Evolutionary conservation across 53 echinoderm and acorn worm species (phyloP), one percentile per base, ranked within the genome.

Genomic region (Zoroaster sp.): DNA sequence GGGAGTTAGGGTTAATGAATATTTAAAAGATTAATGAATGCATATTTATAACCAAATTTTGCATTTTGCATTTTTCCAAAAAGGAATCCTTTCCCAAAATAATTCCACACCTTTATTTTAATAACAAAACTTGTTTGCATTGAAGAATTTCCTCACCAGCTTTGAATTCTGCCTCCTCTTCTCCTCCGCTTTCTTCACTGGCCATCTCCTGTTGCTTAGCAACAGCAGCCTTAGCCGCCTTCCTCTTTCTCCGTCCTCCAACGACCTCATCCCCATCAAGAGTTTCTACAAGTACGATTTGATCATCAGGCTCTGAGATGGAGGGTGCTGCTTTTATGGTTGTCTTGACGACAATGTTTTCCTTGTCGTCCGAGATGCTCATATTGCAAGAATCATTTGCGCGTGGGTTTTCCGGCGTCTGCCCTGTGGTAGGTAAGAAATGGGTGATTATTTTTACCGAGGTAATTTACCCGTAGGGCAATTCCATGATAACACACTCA

Each of bases 171-270:
- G 77, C 80, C 69, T 93, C 93, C 25, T 87, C 87, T n/a, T 75
- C 81, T 23, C 72, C 83, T 6, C 81, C 94, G 45, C 65, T 66
- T 18, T 91, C 91, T 46, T 91, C 91, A 66, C 80, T 52, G 10
- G 78, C 47, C 88, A 94, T 77, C 69, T 85, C 73, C 72, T 86
- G 91, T 88, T 94, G 94, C 91, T 87, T 94, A 51, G 89, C 87
- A 77, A 88, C 91, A 13, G 94, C 94, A n/a, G 28, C 88, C 83
- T 59, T 81, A 44, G 94, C 91, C 25, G 94, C 94, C 72, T 88
- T 85, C 73, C 94, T 88, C 86, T 69, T 80, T 74, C 94, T 88
- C 41, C 81, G 59, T 4, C 83, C 83, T 6, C 63, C 67, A 28
- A 51, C 87, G 37, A 49, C 77, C 45, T 88, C 87, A 42, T 80